Evolutionary conservation across 2,113 vertebrate genomes (phyloP), one percentile per base, ranked within the genome.

Genomic region (Cebus imitator): DNA sequence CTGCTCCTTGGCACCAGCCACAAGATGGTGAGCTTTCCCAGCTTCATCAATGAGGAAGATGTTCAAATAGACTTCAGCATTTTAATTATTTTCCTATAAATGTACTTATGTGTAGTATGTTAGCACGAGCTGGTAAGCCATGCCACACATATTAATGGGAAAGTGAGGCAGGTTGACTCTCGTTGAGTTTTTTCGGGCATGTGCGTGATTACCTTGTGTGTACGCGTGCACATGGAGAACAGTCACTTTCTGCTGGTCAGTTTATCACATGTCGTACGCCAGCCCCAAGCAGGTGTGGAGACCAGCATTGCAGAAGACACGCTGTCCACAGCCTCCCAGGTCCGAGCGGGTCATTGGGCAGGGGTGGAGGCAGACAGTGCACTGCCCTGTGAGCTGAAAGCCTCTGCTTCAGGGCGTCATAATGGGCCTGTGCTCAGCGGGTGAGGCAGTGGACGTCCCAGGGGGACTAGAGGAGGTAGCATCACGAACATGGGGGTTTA

Each of bases 391-490:
- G 43, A 48, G 43, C 75, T 45, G 25, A 13, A 17, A 30, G 43
- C 32, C 75, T 57, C 45, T 27, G 20, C 35, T 21, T 64, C 61
- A n/a, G 32, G 66, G 66, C 35, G 16, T 68, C 66, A 35, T 16
- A 35, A n/a, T 68, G 66, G 66, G 66, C 30, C 43, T 48, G 43
- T 32, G 43, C 27, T 30, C 27, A 30, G 45, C 18, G 11, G 32
- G 32, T 45, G 35, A 72, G 50, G 32, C 6, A 2, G 7, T 27
- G 23, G 55, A n/a, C 21, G 2, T 20, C 50, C 14, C 64, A n/a
- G 35, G 23, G 11, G 2, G 16, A 27, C 21, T 0, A 8, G 21
- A 18, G 32, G 50, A 66, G 68, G 37, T 40, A 1, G 0, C 0
- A 5, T 21, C 3, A 7, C 40, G 57, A 61, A 43, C 8, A 6